Evolutionary conservation across 2,888 invertebrate genomes (phyloP).

Genomic region (Drosophila differens): DNA sequence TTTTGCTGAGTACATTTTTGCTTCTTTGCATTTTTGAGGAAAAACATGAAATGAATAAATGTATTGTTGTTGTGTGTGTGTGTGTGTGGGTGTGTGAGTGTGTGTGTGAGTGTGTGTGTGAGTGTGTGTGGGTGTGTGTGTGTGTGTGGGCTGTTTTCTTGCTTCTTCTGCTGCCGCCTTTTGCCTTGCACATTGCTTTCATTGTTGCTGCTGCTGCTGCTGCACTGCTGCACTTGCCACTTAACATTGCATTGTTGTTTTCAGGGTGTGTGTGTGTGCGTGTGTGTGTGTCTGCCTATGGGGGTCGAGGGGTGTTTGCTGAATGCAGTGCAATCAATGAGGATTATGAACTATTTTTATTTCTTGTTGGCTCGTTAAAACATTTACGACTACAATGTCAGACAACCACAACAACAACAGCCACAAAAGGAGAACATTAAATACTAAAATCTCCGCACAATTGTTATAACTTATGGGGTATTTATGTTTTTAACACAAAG

Average conservation of each 20-base stretch:
- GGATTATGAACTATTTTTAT: constrained; percentile 77
- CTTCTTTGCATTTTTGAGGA: not conserved
- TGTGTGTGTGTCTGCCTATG: not conserved
- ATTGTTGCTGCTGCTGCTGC: constrained; percentile 34
- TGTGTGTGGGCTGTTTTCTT: not conserved
- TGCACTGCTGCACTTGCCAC: constrained; percentile 41
- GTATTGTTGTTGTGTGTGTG: not conserved
- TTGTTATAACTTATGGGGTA: not conserved
- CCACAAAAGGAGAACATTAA: constrained; percentile 9
- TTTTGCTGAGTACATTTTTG: not conserved
- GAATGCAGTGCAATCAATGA: constrained; percentile 62
- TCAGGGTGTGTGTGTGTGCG: not conserved
- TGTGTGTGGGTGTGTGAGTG: not conserved
- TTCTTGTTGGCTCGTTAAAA: constrained; percentile 47
- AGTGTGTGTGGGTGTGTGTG: not conserved
- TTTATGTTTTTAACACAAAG: not conserved
- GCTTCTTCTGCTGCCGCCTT: constrained; percentile 6
- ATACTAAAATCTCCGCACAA: not conserved
- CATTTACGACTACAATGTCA: constrained; percentile 52
- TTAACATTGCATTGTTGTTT: constrained; percentile 47
- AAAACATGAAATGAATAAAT: not conserved
- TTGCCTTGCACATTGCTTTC: constrained; percentile 16
- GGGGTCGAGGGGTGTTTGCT: constrained; percentile 7
- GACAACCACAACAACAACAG: constrained; percentile 9
- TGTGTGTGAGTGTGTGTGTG: constrained; percentile 5